These are phyloP conservation scores for Tenthredo notha DNA, from an alignment of 2,888 invertebrate genomes.

Conservation along the genomic window DNA sequence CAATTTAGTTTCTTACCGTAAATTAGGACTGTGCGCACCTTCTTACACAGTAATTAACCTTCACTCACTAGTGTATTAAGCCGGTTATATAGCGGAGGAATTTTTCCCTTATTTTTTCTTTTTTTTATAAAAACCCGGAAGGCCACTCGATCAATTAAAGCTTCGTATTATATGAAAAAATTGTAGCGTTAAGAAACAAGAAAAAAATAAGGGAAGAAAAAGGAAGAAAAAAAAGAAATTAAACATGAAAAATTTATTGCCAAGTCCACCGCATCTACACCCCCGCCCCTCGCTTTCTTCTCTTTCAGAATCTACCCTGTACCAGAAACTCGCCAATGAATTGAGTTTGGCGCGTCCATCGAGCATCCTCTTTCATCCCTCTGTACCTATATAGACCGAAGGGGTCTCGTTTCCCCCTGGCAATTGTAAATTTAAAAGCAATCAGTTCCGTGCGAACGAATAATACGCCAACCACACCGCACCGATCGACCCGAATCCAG, in stretches of 20 bases:
- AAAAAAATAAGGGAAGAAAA: not conserved
- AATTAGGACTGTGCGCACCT: constrained; percentile 6
- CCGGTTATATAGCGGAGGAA: not conserved
- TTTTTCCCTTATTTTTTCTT: not conserved
- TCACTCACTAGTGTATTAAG: constrained; percentile 13
- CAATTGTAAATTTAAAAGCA: constrained; percentile 48
- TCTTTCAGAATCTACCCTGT: not conserved
- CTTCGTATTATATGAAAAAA: not conserved
- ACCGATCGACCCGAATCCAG: constrained; percentile 21
- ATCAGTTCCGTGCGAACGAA: constrained; percentile 48
- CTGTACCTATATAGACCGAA: not conserved
- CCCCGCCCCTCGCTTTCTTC: not conserved
- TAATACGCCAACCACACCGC: constrained; percentile 41
- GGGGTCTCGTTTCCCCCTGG: constrained; percentile 33
- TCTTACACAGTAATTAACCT: constrained; percentile 30
- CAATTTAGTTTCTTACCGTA: constrained; percentile 34
- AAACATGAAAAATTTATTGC: not conserved
- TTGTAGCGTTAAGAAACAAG: constrained; percentile 1
- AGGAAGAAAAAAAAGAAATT: not conserved
- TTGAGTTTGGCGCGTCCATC: not conserved
- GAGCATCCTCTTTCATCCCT: not conserved
- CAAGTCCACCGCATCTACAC: not conserved
- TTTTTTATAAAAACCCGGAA: not conserved
- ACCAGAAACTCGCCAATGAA: constrained; percentile 3
- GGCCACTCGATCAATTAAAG: constrained; percentile 41